Percentiles rank a stretch among this genome's conserved stretches.
phyloP scores from a whole-genome alignment of 2,113 vertebrate species.

The Gorsachius goisagi region DNA sequence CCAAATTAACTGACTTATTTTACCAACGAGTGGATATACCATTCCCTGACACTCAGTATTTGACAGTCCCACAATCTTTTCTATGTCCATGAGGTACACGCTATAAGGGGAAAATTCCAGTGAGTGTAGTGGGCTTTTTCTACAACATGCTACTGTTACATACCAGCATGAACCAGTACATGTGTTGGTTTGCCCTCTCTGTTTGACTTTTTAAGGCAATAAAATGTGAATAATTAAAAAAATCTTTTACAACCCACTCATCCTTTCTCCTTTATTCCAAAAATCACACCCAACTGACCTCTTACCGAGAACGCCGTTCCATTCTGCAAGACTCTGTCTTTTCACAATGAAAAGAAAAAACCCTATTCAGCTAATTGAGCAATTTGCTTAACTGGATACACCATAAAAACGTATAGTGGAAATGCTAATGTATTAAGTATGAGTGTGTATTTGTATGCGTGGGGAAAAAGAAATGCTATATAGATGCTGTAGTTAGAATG shows the following conservation, averaged over 20 bases:
- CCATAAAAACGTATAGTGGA: conserved; percentile 29
- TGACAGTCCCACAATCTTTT: conserved; percentile 68
- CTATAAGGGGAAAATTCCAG: conserved; percentile 53
- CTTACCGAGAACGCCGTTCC: conserved; percentile 35
- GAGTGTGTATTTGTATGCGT: conserved; percentile 11
- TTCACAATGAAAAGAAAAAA: conserved; percentile 57
- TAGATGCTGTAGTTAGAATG: conserved; percentile 6
- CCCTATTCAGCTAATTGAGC: conserved; percentile 52
- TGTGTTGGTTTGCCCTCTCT: conserved; percentile 44
- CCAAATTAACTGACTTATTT: conserved; percentile 84
- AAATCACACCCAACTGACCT: conserved; percentile 58
- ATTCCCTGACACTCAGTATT: conserved; percentile 70
- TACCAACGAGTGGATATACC: conserved; percentile 76
- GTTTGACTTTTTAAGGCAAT: conserved; percentile 59
- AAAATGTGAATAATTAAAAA: conserved; percentile 70
- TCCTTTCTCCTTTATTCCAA: conserved; percentile 56
- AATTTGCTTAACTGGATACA: conserved; percentile 61
- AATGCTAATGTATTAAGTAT: conserved; percentile 56
- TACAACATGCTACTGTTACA: neutral
- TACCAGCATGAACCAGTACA: conserved; percentile 17
- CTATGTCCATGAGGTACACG: conserved; percentile 44
- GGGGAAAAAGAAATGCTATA: conserved; percentile 32
- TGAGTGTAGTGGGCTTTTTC: conserved; percentile 4
- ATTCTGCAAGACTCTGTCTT: conserved; percentile 26
- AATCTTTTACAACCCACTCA: conserved; percentile 52